Evolutionary conservation across 2,113 vertebrate species (phyloP).

Genomic region (Plotosus lineatus): DNA sequence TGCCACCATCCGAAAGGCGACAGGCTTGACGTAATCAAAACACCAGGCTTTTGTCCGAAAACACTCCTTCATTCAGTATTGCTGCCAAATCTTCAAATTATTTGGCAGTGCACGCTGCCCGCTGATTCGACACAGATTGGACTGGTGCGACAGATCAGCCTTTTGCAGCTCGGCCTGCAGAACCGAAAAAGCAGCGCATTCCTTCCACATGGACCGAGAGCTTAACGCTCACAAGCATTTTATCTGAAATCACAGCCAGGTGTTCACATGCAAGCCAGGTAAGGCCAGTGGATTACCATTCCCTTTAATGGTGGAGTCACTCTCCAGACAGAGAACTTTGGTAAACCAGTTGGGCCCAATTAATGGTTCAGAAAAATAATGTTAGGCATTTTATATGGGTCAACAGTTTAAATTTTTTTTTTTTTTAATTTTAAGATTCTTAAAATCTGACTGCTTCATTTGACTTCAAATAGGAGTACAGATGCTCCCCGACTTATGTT

Average conservation of each 20-base stretch:
- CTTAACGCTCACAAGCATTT: not conserved
- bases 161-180: conserved; percentile 10
- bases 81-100: conserved; percentile 6
- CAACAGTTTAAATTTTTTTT: too few species aligned
- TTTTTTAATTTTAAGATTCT: too few species aligned
- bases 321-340: not conserved
- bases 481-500: too few species aligned
- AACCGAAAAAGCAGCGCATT: not conserved
- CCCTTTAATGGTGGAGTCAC: not conserved
- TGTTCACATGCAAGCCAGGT: not conserved
- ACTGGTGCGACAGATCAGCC: conserved; percentile 6
- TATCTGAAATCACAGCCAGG: not conserved
- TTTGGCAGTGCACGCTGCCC: not conserved
- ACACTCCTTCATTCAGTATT: not conserved
- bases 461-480: too few species aligned
- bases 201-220: not conserved
- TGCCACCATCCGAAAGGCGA: not conserved
- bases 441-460: not conserved
- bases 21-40: not conserved
- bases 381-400: not conserved
- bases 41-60: conserved; percentile 15
- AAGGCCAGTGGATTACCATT: not conserved
- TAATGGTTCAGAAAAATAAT: not conserved
- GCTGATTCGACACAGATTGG: not conserved
- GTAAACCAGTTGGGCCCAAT: not conserved